Evolutionary conservation across 1,140 invertebrate genomes (phyloP).

Genomic region (Polyergus mexicanus): DNA sequence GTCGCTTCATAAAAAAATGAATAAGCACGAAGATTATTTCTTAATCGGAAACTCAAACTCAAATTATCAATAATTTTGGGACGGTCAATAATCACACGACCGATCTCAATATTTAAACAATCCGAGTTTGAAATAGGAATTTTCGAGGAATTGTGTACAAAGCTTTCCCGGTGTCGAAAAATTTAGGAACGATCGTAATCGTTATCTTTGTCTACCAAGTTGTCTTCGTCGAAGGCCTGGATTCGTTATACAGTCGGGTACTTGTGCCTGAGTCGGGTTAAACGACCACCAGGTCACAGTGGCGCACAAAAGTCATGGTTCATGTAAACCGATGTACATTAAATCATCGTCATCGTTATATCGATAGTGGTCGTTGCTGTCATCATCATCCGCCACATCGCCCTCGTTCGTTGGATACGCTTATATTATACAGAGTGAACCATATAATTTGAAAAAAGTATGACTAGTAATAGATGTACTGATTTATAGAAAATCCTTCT

Average conservation of each 20-base stretch:
- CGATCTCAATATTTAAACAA: not conserved
- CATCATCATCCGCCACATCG: conserved; percentile 40
- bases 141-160: not conserved
- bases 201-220: conserved; percentile 38
- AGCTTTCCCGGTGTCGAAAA: not conserved
- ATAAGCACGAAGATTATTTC: not conserved
- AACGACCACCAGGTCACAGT: conserved; percentile 68
- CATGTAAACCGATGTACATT: conserved; percentile 76
- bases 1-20: not conserved
- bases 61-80: not conserved
- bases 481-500: not conserved
- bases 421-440: not conserved
- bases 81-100: not conserved
- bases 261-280: conserved; percentile 49
- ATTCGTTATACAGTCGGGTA: conserved; percentile 48
- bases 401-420: not conserved
- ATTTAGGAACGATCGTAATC: conserved; percentile 17
- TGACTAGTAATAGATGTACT: not conserved
- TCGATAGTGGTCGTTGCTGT: conserved; percentile 45
- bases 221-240: conserved; percentile 26
- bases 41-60: conserved; percentile 24
- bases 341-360: conserved; percentile 71
- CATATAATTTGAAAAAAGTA: not conserved
- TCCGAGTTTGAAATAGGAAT: conserved; percentile 17
- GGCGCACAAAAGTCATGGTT: conserved; percentile 79